Conservation (phyloP, 2,113 vertebrate genomes). For the Pipra filicauda region DNA sequence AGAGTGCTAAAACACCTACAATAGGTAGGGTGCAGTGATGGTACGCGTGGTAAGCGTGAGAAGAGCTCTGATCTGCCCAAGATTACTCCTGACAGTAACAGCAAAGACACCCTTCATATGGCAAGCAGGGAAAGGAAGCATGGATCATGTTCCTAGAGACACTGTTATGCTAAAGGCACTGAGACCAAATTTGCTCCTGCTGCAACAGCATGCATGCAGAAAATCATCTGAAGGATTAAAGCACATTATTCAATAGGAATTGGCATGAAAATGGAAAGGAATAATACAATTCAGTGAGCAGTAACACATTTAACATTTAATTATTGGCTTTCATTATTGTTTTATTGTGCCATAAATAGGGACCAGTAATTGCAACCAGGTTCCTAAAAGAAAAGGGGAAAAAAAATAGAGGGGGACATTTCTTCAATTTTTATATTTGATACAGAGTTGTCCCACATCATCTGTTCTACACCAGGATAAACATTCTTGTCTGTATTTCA, state of each 20-base stretch:
- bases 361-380: background rate
- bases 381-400: background rate
- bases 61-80: background rate
- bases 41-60: background rate
- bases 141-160: background rate
- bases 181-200: background rate
- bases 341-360: background rate
- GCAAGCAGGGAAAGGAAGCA: background rate
- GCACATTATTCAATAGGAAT: background rate
- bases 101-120: background rate
- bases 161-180: background rate
- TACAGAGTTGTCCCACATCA: background rate
- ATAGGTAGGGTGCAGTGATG: background rate
- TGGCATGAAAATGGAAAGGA: background rate
- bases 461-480: background rate
- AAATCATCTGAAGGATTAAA: background rate
- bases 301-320: background rate
- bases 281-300: background rate
- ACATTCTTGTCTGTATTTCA: background rate
- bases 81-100: background rate
- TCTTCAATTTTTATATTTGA: background rate
- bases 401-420: background rate
- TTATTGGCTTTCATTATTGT: background rate
- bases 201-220: background rate
- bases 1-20: background rate